phyloP scores from a whole-genome alignment of 2,113 vertebrate species.

The Nesoenas mayeri region DNA sequence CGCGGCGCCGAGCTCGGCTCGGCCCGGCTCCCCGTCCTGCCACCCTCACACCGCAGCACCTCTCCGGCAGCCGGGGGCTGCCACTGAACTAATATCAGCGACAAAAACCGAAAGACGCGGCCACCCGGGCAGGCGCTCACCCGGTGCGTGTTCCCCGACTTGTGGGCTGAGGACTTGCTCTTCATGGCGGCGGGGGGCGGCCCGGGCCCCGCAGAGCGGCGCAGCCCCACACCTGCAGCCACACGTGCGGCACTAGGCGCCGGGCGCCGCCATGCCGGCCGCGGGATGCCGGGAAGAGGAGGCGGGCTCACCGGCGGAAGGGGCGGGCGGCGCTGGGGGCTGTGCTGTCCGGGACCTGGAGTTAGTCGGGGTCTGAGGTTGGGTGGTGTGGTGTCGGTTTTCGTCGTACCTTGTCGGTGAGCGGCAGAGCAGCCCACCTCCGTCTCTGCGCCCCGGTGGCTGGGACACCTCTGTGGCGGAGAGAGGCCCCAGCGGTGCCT shows the following conservation, averaged over 20 bases:
- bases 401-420: accelerated
- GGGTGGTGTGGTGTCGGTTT: accelerated
- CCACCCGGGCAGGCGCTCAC: constrained; percentile 73
- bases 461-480: accelerated
- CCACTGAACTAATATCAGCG: too few relatives aligned
- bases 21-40: neutral
- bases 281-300: constrained; percentile 29
- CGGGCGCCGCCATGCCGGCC: constrained; percentile 74
- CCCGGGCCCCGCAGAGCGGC: too few relatives aligned
- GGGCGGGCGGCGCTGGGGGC: neutral
- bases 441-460: neutral
- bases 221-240: neutral
- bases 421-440: accelerated
- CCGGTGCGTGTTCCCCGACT: constrained; percentile 89
- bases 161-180: constrained; percentile 87
- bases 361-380: accelerated
- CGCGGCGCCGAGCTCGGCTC: neutral
- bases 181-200: constrained; percentile 68
- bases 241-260: neutral
- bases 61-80: neutral
- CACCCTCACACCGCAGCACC: neutral
- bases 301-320: neutral
- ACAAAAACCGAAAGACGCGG: neutral
- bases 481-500: too few relatives aligned
- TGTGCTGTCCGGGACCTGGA: accelerated